Evolutionary conservation across 2,113 vertebrate genomes (phyloP).

Genomic region (Stictonetta naevosa): DNA sequence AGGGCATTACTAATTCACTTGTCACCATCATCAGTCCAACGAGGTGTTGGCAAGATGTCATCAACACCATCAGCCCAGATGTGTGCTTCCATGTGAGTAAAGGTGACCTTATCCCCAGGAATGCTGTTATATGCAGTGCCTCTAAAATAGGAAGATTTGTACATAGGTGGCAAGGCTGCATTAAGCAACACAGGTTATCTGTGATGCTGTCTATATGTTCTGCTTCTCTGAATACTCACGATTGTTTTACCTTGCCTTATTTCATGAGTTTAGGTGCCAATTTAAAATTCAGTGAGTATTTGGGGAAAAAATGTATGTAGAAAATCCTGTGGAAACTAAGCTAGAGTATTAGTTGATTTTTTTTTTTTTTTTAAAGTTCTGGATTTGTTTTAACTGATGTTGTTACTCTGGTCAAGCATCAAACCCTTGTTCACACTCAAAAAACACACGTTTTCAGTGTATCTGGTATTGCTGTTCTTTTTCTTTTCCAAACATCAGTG

Average conservation of each 20-base stretch:
- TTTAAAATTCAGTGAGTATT: not conserved
- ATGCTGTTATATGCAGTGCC: not conserved
- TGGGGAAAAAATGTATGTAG: not conserved
- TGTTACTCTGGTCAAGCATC: not conserved
- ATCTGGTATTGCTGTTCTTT: not conserved
- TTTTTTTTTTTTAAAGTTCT: not conserved
- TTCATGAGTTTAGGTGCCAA: not conserved
- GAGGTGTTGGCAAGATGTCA: not conserved
- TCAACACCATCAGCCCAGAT: not conserved
- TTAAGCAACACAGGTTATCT: not conserved
- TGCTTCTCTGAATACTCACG: not conserved
- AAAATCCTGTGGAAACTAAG: not conserved
- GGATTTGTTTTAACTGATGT: not conserved
- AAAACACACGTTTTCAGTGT: not conserved
- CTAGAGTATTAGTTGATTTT: too few species aligned
- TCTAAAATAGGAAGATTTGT: not conserved
- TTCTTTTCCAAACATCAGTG: not conserved
- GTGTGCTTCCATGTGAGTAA: not conserved
- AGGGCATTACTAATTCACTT: not conserved
- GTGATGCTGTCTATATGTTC: not conserved
- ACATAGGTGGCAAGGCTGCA: fast-evolving
- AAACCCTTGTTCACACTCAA: not conserved
- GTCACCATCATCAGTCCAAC: not conserved
- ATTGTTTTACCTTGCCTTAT: not conserved
- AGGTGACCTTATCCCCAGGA: not conserved